Percentiles rank a stretch among this genome's conserved stretches.
Conservation (phyloP, 2,797 vertebrate species). For the Argya squamiceps region DNA sequence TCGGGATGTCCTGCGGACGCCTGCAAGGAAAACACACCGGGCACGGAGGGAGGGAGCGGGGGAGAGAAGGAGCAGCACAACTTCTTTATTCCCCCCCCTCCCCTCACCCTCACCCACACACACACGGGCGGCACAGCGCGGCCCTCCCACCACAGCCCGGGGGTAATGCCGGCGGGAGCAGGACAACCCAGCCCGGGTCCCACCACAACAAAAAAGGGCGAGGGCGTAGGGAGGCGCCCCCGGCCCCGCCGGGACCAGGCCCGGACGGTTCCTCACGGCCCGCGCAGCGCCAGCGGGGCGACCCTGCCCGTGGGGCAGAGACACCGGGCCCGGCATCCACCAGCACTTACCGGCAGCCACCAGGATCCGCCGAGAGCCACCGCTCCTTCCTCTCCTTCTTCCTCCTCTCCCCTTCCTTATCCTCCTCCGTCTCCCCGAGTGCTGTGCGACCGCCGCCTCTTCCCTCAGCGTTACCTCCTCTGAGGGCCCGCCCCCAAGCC, state of each 20-base stretch:
- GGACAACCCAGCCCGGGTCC: neutral
- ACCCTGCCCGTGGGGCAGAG: neutral
- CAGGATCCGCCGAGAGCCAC: neutral
- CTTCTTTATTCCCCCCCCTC: neutral
- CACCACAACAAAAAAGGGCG: conserved; percentile 61
- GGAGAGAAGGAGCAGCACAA: neutral
- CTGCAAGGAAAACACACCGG: neutral
- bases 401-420: neutral
- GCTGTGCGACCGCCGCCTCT: neutral
- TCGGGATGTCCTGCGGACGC: neutral
- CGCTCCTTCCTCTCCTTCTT: neutral
- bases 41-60: neutral
- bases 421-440: neutral
- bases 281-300: neutral
- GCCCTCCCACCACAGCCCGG: neutral
- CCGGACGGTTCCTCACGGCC: neutral
- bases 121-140: neutral
- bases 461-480: neutral
- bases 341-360: neutral
- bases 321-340: too few relatives aligned
- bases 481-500: neutral
- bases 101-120: neutral
- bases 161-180: neutral
- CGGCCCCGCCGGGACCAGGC: conserved; percentile 40
- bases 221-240: conserved; percentile 8